A percentile compares a stretch with the other conserved stretches of the same genome.
Evolutionary conservation across 1,140 invertebrate genomes (phyloP).

Genomic region (Riptortus pedestris): DNA sequence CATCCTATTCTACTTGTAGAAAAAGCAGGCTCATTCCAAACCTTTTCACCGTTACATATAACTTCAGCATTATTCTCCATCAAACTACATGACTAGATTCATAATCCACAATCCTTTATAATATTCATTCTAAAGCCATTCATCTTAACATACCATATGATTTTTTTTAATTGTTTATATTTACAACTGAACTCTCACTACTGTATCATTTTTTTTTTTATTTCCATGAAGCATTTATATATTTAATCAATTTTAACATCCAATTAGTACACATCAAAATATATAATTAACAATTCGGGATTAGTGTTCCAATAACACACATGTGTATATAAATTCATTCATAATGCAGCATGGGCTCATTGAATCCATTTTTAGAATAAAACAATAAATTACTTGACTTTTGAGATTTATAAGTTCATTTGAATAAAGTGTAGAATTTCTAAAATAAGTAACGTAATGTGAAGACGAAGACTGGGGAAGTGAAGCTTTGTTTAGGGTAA

Average conservation of each 20-base stretch:
- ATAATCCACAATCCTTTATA: constrained; percentile 4
- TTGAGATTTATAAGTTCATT: background rate
- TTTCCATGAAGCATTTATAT: background rate
- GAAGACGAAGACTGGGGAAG: too few relatives aligned
- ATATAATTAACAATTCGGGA: constrained; percentile 11
- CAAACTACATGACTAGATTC: constrained; percentile 17
- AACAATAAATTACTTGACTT: background rate
- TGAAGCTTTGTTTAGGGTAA: too few relatives aligned
- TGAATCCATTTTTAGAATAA: background rate
- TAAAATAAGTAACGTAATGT: background rate
- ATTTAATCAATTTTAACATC: background rate
- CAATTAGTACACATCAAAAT: constrained; percentile 11
- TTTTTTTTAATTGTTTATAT: background rate
- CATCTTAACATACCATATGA: background rate
- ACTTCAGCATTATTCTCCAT: background rate
- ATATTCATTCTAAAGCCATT: background rate
- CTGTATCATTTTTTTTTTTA: background rate
- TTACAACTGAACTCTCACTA: background rate
- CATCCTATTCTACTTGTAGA: constrained; percentile 1
- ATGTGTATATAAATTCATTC: background rate
- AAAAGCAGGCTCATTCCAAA: background rate
- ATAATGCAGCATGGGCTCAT: background rate
- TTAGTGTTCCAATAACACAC: background rate
- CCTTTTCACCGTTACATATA: background rate
- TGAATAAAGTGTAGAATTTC: background rate